Base-by-base conservation (phyloP, 2,888 invertebrate species). In the Nemurella pictetii region DNA sequence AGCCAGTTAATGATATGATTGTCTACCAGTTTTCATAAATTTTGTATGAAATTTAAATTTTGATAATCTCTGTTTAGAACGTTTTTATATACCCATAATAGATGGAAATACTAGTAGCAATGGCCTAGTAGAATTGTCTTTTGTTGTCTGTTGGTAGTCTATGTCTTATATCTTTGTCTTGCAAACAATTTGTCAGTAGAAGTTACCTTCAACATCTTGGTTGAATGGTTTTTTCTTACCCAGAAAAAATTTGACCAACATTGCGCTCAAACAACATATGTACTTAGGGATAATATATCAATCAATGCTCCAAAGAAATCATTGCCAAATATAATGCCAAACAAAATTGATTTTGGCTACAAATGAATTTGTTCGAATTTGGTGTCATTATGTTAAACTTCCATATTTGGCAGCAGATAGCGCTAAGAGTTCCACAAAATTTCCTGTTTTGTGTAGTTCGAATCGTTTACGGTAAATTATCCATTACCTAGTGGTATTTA, bases 21-120 rank as follows among this genome's bases (percentile, higher is more conserved):
- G 55, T 55, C 27, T 75, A 26, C 26, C 26, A 26, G 27, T 86
- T 86, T 85, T 86, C 83, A 77, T 75, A 73, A 83, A 85, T 86
- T 86, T 86, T 86, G 82, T 86, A 86, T 84, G 9, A 80, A 36
- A 83, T 75, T 85, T 84, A 85, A 35, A 83, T 84, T 85, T 85
- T 85, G 82, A 85, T 85, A 85, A 78, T 78, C 74, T 84, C 75
- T 83, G 78, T 84, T 85, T 78, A 80, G 80, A 82, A 84, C 78
- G 78, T 83, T 85, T 85, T 85, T 29, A 84, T 84, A 85, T 82
- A 84, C 72, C 78, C 15, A 81, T 81, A 20, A 55, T 55, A 55
- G 55, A 55, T 55, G 55, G 55, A 55, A 55, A n/a, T n/a, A n/a
- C n/a, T n/a, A 55, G 55, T 55, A 55, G 55, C 20, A 20, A 55